Evolutionary conservation across 2,888 invertebrate species (phyloP).

Genomic region (Tenthredo livida): DNA sequence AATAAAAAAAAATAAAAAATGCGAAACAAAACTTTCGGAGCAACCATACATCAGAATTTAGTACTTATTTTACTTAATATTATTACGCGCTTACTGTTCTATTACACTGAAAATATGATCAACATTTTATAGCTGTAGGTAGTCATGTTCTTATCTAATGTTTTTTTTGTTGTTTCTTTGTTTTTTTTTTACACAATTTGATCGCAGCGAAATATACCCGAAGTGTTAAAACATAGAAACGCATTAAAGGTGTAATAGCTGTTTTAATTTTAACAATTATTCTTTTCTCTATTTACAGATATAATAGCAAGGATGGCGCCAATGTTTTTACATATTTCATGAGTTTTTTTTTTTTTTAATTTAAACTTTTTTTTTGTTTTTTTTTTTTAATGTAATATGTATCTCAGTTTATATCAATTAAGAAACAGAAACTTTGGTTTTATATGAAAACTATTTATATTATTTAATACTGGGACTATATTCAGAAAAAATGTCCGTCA

Average conservation of each 20-base stretch:
- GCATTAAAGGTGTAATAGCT: not conserved
- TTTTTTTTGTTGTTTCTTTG: not conserved
- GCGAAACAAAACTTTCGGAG: not conserved
- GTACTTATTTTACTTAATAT: not conserved
- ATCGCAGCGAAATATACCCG: not conserved
- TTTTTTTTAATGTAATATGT: conserved; percentile 63
- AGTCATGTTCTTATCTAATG: not conserved
- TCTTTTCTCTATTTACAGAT: conserved; percentile 60
- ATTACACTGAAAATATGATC: not conserved
- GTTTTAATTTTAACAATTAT: not conserved
- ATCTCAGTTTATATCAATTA: conserved; percentile 56
- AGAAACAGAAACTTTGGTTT: conserved; percentile 57
- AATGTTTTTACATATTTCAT: conserved; percentile 45
- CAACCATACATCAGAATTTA: not conserved
- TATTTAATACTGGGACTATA: conserved; percentile 36
- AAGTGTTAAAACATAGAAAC: not conserved
- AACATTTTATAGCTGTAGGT: not conserved
- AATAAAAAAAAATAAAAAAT: not conserved
- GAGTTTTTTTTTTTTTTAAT: too few species aligned
- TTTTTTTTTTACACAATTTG: not conserved
- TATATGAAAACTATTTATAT: conserved; percentile 55
- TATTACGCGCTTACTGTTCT: not conserved
- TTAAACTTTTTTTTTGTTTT: too few species aligned
- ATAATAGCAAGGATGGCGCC: conserved; percentile 58
- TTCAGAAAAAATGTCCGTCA: conserved; percentile 72